A percentile compares a stretch with the other conserved stretches of the same genome.
phyloP scores from a whole-genome alignment of 2,113 vertebrate species.

The Tupaia tana region DNA sequence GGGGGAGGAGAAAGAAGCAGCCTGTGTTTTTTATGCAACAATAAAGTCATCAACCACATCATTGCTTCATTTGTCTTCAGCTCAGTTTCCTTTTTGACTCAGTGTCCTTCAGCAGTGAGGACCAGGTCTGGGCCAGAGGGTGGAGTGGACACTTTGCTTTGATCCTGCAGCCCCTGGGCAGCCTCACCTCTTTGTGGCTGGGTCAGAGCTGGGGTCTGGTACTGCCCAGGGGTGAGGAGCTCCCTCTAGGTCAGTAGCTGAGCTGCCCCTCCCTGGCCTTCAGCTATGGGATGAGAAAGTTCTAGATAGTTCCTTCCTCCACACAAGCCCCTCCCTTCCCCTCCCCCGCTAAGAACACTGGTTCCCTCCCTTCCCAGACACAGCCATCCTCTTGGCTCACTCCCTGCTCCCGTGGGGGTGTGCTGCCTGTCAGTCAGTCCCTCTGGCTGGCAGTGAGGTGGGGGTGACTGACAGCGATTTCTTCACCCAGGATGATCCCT shows the following conservation, averaged over 20 bases:
- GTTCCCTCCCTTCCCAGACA: background rate
- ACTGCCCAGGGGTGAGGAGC: background rate
- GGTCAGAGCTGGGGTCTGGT: background rate
- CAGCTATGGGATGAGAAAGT: background rate
- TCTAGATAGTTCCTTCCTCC: conserved; percentile 42
- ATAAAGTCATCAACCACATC: conserved; percentile 77
- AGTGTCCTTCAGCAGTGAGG: background rate
- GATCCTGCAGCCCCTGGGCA: background rate
- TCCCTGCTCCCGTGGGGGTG: conserved; percentile 2
- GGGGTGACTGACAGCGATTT: conserved; percentile 80
- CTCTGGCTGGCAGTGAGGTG: conserved; percentile 61
- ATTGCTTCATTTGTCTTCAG: conserved; percentile 68
- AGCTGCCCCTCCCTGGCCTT: background rate
- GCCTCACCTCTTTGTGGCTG: background rate
- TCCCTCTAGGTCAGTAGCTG: background rate
- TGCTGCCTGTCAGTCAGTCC: conserved; percentile 50
- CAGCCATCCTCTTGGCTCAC: background rate
- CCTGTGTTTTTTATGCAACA: conserved; percentile 81
- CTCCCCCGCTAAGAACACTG: background rate
- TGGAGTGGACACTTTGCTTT: conserved; percentile 19
- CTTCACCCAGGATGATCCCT: conserved; percentile 78
- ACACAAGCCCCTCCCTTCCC: background rate
- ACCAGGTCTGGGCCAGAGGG: background rate
- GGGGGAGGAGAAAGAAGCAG: conserved; percentile 57
- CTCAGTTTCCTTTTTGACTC: conserved; percentile 12